Conservation (phyloP, 30 jellyfish, hydroid and myxozoan genomes). For the Aurelia aurita complex sp. Pacific region DNA sequence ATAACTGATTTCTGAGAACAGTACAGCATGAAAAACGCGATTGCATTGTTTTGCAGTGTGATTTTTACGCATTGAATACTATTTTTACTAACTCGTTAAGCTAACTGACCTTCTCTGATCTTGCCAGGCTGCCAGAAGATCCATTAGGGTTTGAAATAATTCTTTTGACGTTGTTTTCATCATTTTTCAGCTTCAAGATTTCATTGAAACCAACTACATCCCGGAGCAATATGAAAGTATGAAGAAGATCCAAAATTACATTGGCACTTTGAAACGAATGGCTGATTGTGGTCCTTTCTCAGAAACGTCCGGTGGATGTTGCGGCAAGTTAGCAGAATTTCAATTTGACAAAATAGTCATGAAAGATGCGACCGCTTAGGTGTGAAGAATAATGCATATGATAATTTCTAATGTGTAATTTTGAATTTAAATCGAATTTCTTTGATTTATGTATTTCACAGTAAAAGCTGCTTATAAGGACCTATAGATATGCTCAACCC, state of each 20-base stretch:
- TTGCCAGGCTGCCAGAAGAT: too few species aligned
- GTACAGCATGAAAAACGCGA: too few species aligned
- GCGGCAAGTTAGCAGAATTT: constrained; percentile 42
- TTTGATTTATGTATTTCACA: too few species aligned
- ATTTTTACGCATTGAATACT: too few species aligned
- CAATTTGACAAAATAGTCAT: constrained; percentile 51
- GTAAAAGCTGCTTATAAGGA: too few species aligned
- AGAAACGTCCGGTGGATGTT: background rate
- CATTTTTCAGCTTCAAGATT: constrained; percentile 43
- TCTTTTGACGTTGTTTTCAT: background rate
- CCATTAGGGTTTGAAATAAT: too few species aligned
- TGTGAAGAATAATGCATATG: background rate
- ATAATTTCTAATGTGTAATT: background rate
- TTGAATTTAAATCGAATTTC: background rate
- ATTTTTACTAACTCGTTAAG: too few species aligned
- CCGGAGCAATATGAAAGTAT: constrained; percentile 65
- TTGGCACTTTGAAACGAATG: constrained; percentile 32
- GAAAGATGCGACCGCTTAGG: constrained; percentile 21
- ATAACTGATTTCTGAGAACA: too few species aligned
- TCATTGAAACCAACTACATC: constrained; percentile 48
- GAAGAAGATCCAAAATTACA: constrained; percentile 24
- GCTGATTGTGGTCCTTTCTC: background rate
- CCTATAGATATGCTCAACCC: too few species aligned
- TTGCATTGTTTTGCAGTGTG: too few species aligned
- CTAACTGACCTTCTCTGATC: too few species aligned